phyloP scores from a whole-genome alignment of 2,888 invertebrate species.

The Phytoseiulus persimilis region DNA sequence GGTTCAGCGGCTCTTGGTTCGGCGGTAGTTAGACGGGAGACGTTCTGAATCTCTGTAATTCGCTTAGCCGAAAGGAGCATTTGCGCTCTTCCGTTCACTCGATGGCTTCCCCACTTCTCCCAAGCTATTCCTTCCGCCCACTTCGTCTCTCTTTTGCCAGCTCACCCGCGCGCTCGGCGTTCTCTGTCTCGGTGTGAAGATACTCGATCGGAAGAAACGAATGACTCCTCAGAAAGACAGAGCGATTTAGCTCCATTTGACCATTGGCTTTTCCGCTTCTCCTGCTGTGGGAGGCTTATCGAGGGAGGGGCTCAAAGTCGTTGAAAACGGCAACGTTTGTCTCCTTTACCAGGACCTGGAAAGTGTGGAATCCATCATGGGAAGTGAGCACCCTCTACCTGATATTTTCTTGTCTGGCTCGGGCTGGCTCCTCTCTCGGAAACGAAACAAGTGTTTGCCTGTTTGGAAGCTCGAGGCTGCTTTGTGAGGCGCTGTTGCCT shows the following conservation, averaged over 20 bases:
- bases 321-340: neutral
- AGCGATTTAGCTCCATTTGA: neutral
- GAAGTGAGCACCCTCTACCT: no score
- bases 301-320: neutral
- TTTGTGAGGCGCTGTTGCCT: neutral
- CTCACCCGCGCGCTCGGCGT: neutral
- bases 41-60: neutral
- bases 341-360: neutral
- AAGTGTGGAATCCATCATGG: neutral
- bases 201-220: conserved; percentile 5
- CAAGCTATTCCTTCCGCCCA: neutral
- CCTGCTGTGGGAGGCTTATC: neutral
- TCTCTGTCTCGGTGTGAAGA: neutral
- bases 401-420: no score
- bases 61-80: neutral
- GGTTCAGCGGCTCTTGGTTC: neutral
- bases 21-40: neutral
- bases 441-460: neutral
- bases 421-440: no score
- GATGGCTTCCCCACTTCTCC: neutral
- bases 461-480: neutral
- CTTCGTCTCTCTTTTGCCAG: neutral
- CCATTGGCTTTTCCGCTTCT: neutral
- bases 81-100: neutral
- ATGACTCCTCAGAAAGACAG: neutral